Percentiles rank a stretch among this genome's conserved stretches.
These are phyloP conservation scores for Leptosomus discolor DNA, from an alignment of 2,113 vertebrate species.

Conservation along the genomic window DNA sequence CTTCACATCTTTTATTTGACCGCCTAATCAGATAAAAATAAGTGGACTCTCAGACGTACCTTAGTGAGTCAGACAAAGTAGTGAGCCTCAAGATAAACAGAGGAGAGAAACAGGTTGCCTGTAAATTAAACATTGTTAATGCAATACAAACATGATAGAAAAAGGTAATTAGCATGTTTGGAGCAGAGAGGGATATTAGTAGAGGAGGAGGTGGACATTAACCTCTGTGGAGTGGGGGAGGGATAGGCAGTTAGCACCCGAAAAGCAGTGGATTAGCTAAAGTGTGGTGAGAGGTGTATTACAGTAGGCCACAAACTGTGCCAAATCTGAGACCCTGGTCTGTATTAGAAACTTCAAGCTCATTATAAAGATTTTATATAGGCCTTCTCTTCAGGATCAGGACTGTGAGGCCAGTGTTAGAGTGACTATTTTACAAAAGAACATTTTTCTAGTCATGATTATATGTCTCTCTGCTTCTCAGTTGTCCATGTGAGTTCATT, in stretches of 20 bases:
- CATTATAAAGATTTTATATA: neutral
- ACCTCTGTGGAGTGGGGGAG: rapidly evolving
- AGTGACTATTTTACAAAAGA: neutral
- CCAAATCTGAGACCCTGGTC: neutral
- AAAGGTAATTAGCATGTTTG: neutral
- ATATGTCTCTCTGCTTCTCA: neutral
- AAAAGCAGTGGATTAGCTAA: neutral
- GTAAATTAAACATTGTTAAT: neutral
- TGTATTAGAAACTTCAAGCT: neutral
- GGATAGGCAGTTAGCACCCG: neutral
- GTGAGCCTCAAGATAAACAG: neutral
- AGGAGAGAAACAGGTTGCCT: neutral
- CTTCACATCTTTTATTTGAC: neutral
- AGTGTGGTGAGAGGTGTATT: neutral
- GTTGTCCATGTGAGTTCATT: neutral
- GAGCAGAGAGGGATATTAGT: neutral
- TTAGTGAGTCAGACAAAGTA: neutral
- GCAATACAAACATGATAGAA: neutral
- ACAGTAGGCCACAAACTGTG: neutral
- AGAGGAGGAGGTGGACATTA: neutral
- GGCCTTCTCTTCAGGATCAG: neutral
- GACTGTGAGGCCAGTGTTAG: neutral
- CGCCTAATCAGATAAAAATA: neutral
- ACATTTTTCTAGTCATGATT: neutral
- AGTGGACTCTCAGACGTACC: neutral